These are phyloP conservation scores for Pemphredon lugubris DNA, from an alignment of 2,888 invertebrate genomes.

Conservation along the genomic window DNA sequence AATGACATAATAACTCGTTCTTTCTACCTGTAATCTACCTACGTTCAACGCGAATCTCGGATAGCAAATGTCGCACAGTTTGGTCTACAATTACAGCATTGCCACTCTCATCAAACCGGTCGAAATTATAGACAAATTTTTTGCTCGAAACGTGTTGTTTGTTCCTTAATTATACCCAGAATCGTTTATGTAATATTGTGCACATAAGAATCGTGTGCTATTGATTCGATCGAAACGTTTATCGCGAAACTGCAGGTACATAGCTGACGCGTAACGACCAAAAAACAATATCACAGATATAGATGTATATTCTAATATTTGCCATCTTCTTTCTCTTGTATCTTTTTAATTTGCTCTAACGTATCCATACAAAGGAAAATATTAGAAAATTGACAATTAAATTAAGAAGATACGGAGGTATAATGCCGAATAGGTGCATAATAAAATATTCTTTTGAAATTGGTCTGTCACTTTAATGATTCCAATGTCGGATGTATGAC, in stretches of 20 bases:
- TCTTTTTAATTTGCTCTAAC: too few relatives aligned
- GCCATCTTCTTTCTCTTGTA: too few relatives aligned
- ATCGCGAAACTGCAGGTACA: neutral
- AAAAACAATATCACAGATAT: too few relatives aligned
- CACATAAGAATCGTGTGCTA: neutral
- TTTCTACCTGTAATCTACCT: slow-evolving; percentile 1
- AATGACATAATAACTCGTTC: neutral
- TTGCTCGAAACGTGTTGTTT: slow-evolving; percentile 13
- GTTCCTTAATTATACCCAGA: slow-evolving; percentile 15
- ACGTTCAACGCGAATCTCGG: neutral
- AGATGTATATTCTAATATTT: too few relatives aligned
- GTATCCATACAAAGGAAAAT: too few relatives aligned
- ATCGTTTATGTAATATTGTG: slow-evolving; percentile 28
- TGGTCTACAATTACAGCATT: neutral
- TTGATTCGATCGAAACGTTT: neutral
- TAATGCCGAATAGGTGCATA: too few relatives aligned
- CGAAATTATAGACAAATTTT: slow-evolving; percentile 7
- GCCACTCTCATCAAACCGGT: neutral
- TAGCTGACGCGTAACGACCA: too few relatives aligned
- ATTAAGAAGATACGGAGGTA: too few relatives aligned
- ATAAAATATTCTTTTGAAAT: too few relatives aligned
- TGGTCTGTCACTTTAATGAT: too few relatives aligned
- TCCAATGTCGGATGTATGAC: too few relatives aligned
- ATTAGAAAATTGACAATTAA: too few relatives aligned
- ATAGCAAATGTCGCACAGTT: neutral